A percentile compares a stretch with the other conserved stretches of the same genome.
Conservation (phyloP, 53 echinoderm and acorn worm genomes). For the Crossaster papposus region DNA sequence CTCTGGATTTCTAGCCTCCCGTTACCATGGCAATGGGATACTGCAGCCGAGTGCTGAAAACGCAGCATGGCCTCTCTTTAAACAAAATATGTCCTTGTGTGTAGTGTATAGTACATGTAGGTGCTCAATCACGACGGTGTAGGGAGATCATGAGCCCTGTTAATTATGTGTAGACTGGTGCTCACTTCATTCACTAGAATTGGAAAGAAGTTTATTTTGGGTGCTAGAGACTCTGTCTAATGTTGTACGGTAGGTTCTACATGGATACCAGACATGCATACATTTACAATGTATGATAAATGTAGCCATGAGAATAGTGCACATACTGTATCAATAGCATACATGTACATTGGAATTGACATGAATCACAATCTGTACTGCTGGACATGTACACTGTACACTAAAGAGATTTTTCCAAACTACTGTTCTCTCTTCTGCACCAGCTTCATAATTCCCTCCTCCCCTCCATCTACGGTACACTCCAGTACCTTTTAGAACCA, state of each 20-base stretch:
- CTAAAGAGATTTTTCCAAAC: not conserved
- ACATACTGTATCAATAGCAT: no score
- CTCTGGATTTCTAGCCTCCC: constrained; percentile 42
- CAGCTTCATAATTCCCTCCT: no score
- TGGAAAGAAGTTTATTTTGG: no score
- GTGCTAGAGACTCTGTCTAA: no score
- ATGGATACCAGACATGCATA: not conserved
- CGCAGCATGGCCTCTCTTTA: not conserved
- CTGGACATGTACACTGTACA: not conserved
- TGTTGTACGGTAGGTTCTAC: not conserved
- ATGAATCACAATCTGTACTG: not conserved
- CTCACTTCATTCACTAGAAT: no score
- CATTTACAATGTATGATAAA: no score
- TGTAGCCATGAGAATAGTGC: not conserved
- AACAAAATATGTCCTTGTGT: not conserved
- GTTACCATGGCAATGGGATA: constrained; percentile 36
- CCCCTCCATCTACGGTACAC: no score
- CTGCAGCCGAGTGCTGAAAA: not conserved
- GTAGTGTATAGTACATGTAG: no score
- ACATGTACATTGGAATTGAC: not conserved
- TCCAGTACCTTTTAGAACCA: no score
- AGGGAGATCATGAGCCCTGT: no score
- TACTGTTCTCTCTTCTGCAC: not conserved
- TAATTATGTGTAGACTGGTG: no score
- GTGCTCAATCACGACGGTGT: no score